Percentiles rank a stretch among this genome's conserved stretches.
These are phyloP conservation scores for Recurvirostra avosetta DNA, from an alignment of 2,113 vertebrate genomes.

Conservation along the genomic window DNA sequence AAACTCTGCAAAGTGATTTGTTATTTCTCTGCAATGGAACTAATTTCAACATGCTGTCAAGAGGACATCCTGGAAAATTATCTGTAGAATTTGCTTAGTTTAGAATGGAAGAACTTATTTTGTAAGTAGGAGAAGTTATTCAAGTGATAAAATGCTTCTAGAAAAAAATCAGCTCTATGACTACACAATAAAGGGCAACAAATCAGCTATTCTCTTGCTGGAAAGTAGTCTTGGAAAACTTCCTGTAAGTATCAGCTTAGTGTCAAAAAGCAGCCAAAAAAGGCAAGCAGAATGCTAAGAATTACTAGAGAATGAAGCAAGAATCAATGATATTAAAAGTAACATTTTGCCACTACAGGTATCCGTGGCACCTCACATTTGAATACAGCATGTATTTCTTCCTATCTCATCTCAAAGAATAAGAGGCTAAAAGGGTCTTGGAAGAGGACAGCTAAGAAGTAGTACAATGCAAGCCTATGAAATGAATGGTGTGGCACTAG, in stretches of 20 bases:
- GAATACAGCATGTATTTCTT: neutral
- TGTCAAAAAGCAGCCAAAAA: neutral
- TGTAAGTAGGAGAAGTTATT: neutral
- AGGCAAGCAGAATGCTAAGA: neutral
- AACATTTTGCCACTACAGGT: neutral
- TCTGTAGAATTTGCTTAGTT: neutral
- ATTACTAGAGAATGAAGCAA: neutral
- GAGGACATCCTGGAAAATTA: neutral
- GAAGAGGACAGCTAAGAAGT: neutral
- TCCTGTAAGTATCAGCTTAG: neutral
- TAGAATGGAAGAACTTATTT: neutral
- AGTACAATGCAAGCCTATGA: neutral
- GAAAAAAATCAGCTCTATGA: neutral
- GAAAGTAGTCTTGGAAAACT: neutral
- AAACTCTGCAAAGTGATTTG: neutral
- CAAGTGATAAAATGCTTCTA: neutral
- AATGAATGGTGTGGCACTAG: neutral
- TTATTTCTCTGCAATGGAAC: neutral
- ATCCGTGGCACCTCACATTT: accelerated
- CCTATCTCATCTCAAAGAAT: neutral
- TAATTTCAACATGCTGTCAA: neutral
- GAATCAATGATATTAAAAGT: neutral
- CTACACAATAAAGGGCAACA: neutral
- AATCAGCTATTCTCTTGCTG: neutral
- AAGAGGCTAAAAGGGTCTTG: neutral